Evolutionary conservation across 2,113 vertebrate genomes (phyloP).

Genomic region (Neoarius graeffei): DNA sequence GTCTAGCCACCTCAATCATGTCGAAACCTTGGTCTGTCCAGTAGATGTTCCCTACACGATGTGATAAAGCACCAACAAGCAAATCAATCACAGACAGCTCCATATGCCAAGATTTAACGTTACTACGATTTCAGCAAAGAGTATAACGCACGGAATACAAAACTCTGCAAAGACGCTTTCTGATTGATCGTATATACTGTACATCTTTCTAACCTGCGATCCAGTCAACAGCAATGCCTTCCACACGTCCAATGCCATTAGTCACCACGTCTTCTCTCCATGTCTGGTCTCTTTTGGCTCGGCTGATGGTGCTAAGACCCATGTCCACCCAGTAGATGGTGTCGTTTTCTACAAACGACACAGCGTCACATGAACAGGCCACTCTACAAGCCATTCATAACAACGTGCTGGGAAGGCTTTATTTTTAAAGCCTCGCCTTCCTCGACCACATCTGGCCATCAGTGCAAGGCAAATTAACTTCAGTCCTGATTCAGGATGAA

Average conservation of each 20-base stretch:
- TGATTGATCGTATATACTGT: too few species aligned
- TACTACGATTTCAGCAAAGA: neutral
- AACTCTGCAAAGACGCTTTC: too few species aligned
- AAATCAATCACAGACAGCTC: neutral
- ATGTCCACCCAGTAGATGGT: slow-evolving; percentile 94
- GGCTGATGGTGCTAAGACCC: slow-evolving; percentile 88
- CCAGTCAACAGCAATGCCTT: slow-evolving; percentile 89
- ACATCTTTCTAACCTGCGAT: slow-evolving; percentile 74
- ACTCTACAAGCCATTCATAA: neutral
- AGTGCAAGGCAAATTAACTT: neutral
- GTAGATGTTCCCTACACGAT: slow-evolving; percentile 90
- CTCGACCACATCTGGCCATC: neutral
- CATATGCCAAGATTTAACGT: neutral
- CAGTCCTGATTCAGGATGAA: neutral
- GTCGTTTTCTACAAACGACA: slow-evolving; percentile 78
- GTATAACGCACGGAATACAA: neutral
- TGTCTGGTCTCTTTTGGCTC: slow-evolving; percentile 87
- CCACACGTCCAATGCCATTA: slow-evolving; percentile 86
- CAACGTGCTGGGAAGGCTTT: neutral
- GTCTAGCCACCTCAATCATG: slow-evolving; percentile 94
- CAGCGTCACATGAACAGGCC: neutral
- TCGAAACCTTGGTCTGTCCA: slow-evolving; percentile 98
- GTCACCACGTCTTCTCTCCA: slow-evolving; percentile 89
- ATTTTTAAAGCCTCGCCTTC: neutral
- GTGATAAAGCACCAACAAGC: neutral